Conservation (phyloP, 2,113 vertebrate species). For the Malurus melanocephalus region DNA sequence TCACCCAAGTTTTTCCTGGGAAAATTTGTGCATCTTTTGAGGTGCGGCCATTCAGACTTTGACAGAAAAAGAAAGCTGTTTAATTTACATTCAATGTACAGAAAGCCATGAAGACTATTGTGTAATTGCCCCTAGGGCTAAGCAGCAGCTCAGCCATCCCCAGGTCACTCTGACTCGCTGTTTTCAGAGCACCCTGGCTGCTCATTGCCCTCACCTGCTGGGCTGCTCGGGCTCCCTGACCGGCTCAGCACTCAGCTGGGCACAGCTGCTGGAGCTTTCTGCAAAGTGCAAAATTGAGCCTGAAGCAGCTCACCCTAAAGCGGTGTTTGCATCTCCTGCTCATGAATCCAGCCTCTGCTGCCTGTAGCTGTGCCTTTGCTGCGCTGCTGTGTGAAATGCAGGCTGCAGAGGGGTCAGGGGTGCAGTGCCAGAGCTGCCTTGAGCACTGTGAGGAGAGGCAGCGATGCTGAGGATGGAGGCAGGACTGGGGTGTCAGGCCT, state of each 20-base stretch:
- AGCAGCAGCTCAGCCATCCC: too few species aligned
- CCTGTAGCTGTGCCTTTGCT: neutral
- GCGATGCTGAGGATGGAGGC: rapidly evolving
- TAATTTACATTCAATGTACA: neutral
- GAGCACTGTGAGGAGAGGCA: neutral
- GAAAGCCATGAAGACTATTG: rapidly evolving
- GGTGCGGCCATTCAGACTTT: neutral
- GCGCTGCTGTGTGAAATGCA: neutral
- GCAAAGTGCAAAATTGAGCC: neutral
- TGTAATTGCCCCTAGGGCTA: rapidly evolving
- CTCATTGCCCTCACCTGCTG: neutral
- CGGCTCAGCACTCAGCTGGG: neutral
- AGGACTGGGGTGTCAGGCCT: neutral
- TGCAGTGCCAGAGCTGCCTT: neutral
- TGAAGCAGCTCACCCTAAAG: neutral
- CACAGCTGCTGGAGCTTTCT: too few species aligned
- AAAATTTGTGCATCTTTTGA: rapidly evolving
- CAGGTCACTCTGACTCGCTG: rapidly evolving
- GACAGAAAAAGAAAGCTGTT: neutral
- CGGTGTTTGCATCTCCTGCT: neutral
- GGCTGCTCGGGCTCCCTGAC: rapidly evolving
- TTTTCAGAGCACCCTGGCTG: neutral
- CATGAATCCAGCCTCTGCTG: neutral
- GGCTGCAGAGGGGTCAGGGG: neutral
- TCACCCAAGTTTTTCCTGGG: neutral